Evolutionary conservation across 2,113 vertebrate genomes (phyloP).

Genomic region (Alethe diademata): DNA sequence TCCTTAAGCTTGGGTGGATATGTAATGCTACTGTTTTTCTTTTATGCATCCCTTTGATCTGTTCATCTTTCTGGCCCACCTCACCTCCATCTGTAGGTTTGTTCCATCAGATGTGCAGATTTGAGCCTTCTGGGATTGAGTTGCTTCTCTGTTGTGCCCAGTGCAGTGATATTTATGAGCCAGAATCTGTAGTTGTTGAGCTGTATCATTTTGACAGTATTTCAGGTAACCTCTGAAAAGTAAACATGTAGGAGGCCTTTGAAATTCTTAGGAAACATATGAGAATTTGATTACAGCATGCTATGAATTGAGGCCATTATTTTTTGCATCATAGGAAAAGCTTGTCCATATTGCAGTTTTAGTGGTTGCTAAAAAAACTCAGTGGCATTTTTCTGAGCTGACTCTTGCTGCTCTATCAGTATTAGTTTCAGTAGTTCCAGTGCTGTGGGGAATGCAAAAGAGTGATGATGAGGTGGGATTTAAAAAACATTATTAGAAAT

Average conservation of each 20-base stretch:
- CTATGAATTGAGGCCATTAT: not conserved
- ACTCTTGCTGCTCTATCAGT: not conserved
- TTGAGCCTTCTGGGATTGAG: not conserved
- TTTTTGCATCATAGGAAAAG: not conserved
- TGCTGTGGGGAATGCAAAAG: not conserved
- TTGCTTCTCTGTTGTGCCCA: not conserved
- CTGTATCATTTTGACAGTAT: not conserved
- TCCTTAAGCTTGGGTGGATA: not conserved
- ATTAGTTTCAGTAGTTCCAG: not conserved
- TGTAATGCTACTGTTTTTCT: not conserved
- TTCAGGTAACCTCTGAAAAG: not conserved
- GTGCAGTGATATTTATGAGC: not conserved
- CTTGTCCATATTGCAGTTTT: not conserved
- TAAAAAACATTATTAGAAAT: not conserved
- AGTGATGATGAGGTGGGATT: not conserved
- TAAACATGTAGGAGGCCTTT: not conserved
- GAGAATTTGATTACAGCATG: not conserved
- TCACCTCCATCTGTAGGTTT: constrained; percentile 13
- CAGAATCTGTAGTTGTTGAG: not conserved
- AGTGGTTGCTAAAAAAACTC: fast-evolving
- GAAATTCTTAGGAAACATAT: not conserved
- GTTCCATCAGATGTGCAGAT: constrained; percentile 5
- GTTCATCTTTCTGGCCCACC: not conserved
- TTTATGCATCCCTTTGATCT: not conserved
- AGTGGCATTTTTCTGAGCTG: not conserved